These are phyloP conservation scores for Drosophila cognata DNA, from an alignment of 2,888 invertebrate genomes.

Conservation along the genomic window DNA sequence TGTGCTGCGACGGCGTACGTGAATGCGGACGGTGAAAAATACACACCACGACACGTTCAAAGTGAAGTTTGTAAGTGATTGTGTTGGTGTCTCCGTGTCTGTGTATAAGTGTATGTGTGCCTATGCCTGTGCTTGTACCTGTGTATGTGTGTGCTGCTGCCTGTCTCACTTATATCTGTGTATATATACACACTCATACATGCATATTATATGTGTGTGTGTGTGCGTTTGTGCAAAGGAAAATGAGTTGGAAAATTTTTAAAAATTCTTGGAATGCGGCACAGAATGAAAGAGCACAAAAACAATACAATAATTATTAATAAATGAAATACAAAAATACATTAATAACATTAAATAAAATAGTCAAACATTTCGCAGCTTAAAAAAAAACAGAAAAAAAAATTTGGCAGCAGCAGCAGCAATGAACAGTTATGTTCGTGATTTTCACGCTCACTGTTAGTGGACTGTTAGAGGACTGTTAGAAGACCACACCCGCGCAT, in stretches of 20 bases:
- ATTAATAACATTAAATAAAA: conserved; percentile 24
- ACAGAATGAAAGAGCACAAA: conserved; percentile 17
- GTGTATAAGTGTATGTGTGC: conserved; percentile 18
- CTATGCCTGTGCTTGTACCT: background rate
- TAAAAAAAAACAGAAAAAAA: conserved; percentile 1
- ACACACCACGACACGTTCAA: conserved; percentile 35
- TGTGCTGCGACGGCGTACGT: conserved; percentile 83
- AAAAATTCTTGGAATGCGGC: conserved; percentile 9
- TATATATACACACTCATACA: background rate
- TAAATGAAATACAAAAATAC: conserved; percentile 5
- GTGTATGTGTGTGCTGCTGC: conserved; percentile 2
- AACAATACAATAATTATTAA: background rate
- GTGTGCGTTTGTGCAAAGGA: conserved; percentile 20
- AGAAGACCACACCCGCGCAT: conserved; percentile 85
- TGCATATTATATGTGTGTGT: conserved; percentile 7
- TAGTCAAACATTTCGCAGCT: conserved; percentile 12
- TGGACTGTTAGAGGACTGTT: conserved; percentile 63
- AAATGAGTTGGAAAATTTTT: conserved; percentile 30
- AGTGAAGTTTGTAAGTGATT: conserved; percentile 34
- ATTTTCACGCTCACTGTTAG: conserved; percentile 53
- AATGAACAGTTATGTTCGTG: conserved; percentile 32
- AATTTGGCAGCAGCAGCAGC: conserved; percentile 12
- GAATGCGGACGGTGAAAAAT: conserved; percentile 70
- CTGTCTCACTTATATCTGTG: conserved; percentile 13
- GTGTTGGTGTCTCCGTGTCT: conserved; percentile 34